Evolutionary conservation across 1,140 invertebrate genomes (phyloP).

Genomic region (Pseudachorutes palmiensis): DNA sequence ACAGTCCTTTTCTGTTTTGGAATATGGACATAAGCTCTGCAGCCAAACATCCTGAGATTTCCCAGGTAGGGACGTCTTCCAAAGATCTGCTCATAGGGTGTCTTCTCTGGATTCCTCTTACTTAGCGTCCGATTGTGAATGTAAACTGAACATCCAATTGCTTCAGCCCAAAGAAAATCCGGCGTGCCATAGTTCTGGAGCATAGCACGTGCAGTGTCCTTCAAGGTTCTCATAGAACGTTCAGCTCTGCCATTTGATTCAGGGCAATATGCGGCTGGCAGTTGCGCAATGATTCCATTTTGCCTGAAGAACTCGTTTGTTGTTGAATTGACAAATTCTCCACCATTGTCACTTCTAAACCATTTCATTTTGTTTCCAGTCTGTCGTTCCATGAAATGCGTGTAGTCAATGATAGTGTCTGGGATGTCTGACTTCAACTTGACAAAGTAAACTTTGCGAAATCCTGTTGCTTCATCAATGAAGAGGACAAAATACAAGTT

Average conservation of each 20-base stretch:
- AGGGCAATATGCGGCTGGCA: constrained; percentile 27
- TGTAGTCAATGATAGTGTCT: background rate
- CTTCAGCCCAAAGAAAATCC: constrained; percentile 38
- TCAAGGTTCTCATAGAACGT: constrained; percentile 37
- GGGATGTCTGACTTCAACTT: constrained; percentile 29
- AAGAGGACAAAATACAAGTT: constrained; percentile 23
- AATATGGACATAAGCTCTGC: constrained; percentile 34
- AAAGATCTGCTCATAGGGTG: constrained; percentile 39
- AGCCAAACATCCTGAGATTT: constrained; percentile 40
- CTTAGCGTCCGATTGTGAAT: constrained; percentile 40
- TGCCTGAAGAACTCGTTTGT: background rate
- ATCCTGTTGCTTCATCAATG: constrained; percentile 31
- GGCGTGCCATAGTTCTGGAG: constrained; percentile 28
- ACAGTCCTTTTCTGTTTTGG: constrained; percentile 27
- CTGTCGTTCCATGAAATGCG: constrained; percentile 40
- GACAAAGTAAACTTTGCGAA: constrained; percentile 25
- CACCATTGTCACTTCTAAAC: constrained; percentile 44
- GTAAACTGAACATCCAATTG: constrained; percentile 34
- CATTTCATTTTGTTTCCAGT: constrained; percentile 38
- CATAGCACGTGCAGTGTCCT: constrained; percentile 37
- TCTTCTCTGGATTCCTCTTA: constrained; percentile 6
- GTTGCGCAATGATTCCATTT: background rate
- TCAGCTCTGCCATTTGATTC: constrained; percentile 40
- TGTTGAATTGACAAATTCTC: constrained; percentile 41
- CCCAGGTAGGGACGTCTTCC: constrained; percentile 36